Percentiles rank a stretch among this genome's conserved stretches.
Conservation (phyloP, 2,113 vertebrate species). For the Anhinga rufa region DNA sequence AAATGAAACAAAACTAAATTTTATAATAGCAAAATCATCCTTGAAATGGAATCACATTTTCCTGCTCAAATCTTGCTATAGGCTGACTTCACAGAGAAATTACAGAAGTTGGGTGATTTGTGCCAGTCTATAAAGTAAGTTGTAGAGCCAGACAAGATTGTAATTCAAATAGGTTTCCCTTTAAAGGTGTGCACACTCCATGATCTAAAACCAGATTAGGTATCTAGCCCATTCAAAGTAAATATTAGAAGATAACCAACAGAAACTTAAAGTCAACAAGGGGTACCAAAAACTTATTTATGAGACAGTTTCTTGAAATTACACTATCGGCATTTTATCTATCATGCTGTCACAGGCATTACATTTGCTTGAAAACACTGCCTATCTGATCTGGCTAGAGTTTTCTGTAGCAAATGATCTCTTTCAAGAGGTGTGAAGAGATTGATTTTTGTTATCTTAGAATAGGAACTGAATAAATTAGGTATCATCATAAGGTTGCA, state of each 20-base stretch:
- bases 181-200: not conserved
- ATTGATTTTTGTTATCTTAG: not conserved
- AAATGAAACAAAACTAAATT: not conserved
- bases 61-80: not conserved
- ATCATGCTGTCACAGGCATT: not conserved
- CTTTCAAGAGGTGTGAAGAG: not conserved
- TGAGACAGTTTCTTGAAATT: not conserved
- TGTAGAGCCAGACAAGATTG: not conserved
- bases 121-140: not conserved
- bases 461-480: not conserved
- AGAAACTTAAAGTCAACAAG: not conserved
- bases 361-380: not conserved
- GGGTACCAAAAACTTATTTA: not conserved
- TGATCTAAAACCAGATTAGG: not conserved
- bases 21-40: not conserved
- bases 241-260: not conserved
- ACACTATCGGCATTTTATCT: not conserved
- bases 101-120: not conserved
- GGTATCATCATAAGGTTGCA: not conserved
- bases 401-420: not conserved
- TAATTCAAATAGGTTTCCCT: not conserved
- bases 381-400: not conserved
- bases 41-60: not conserved
- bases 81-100: not conserved
- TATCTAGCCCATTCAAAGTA: not conserved